Percentiles rank a stretch among this genome's conserved stretches.
Evolutionary conservation across 1,140 invertebrate species (phyloP).

Genomic region (Tigriopus japonicus): DNA sequence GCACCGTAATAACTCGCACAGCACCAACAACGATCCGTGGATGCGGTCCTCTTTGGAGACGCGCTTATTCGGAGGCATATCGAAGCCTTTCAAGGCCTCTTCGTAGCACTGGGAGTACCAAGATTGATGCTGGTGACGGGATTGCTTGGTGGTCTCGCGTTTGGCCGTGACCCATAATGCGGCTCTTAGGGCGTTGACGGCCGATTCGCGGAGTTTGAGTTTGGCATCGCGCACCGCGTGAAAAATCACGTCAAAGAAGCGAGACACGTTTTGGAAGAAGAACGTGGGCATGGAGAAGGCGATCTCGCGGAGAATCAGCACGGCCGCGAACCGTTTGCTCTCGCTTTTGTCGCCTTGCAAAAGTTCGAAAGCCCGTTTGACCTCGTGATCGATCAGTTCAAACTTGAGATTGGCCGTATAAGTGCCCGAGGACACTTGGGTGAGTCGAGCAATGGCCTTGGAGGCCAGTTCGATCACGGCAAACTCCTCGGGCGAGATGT

Average conservation of each 20-base stretch:
- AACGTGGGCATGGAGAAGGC: slow-evolving; percentile 90
- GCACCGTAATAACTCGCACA: slow-evolving; percentile 84
- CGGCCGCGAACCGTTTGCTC: slow-evolving; percentile 30
- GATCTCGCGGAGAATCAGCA: slow-evolving; percentile 75
- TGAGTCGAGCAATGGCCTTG: slow-evolving; percentile 75
- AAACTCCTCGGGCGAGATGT: slow-evolving; percentile 44
- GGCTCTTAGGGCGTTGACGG: slow-evolving; percentile 74
- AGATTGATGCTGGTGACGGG: slow-evolving; percentile 19
- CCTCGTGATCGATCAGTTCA: slow-evolving; percentile 90
- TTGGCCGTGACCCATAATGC: slow-evolving; percentile 85
- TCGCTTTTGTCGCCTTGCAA: slow-evolving; percentile 69
- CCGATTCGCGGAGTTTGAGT: slow-evolving; percentile 71
- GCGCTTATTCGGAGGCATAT: slow-evolving; percentile 36
- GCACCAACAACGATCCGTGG: slow-evolving; percentile 76
- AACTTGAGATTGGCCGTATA: slow-evolving; percentile 42
- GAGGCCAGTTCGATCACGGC: slow-evolving; percentile 89
- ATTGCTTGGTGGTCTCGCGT: slow-evolving; percentile 62
- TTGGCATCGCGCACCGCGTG: slow-evolving; percentile 79
- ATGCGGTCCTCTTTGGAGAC: slow-evolving; percentile 62
- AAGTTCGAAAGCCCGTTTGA: slow-evolving; percentile 86
- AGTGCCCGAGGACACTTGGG: slow-evolving; percentile 47
- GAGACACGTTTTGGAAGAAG: slow-evolving; percentile 92
- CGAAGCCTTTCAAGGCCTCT: slow-evolving; percentile 59
- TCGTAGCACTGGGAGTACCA: slow-evolving; percentile 68
- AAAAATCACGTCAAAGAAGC: slow-evolving; percentile 90